These are phyloP conservation scores for Pterophyllum scalare DNA, from an alignment of 2,113 vertebrate species.

Conservation along the genomic window DNA sequence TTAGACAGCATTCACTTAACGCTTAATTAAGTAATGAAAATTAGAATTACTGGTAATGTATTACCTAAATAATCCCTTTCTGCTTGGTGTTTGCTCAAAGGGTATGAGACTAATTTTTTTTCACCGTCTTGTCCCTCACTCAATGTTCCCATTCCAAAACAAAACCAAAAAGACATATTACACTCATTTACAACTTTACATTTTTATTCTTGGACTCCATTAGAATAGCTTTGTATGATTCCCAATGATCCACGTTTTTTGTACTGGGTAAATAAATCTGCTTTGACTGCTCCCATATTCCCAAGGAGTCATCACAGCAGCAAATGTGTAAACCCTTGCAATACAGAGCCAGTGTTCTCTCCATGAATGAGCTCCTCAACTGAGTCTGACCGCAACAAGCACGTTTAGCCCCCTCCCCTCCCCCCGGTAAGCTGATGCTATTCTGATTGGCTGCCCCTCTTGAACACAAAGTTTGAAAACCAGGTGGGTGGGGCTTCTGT, in stretches of 20 bases:
- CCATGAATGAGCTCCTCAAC: background rate
- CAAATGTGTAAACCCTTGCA: too few species aligned
- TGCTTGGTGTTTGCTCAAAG: background rate
- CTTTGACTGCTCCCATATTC: background rate
- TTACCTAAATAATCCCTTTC: background rate
- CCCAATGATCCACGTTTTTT: background rate
- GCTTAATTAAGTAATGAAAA: background rate
- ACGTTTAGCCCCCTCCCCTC: background rate
- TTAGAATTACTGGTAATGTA: background rate
- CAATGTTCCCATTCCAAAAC: background rate
- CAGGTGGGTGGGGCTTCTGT: background rate
- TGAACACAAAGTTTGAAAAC: background rate
- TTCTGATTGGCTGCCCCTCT: background rate
- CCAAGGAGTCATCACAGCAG: background rate
- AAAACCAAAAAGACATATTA: background rate
- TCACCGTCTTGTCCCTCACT: background rate
- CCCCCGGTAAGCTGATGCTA: accelerated
- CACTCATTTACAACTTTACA: background rate
- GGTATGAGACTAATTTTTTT: too few species aligned
- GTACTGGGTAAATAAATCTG: background rate
- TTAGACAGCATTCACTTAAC: background rate
- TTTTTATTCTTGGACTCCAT: background rate
- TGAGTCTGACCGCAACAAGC: background rate
- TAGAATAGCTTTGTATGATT: background rate
- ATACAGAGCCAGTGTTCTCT: background rate